These are phyloP conservation scores for Drosophila persimilis DNA, from an alignment of 1,140 invertebrate species.

Conservation along the genomic window DNA sequence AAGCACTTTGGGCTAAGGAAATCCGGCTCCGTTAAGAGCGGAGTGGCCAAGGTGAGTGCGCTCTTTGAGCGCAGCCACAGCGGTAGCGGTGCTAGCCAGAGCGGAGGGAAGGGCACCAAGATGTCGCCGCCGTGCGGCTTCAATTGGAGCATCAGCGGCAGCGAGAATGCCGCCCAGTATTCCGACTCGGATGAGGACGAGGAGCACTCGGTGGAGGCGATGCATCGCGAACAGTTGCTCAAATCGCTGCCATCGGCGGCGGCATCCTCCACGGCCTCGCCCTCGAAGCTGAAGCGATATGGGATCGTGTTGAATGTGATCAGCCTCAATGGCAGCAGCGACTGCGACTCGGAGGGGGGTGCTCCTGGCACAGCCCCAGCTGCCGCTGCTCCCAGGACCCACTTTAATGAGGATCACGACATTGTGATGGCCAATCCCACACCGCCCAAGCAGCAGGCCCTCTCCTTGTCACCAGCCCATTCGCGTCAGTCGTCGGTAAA, in stretches of 20 bases:
- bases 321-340: conserved; percentile 59
- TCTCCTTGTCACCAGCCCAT: conserved; percentile 43
- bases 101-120: conserved; percentile 35
- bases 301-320: conserved; percentile 80
- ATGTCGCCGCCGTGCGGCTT: conserved; percentile 81
- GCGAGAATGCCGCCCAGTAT: conserved; percentile 51
- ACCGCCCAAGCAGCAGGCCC: conserved; percentile 65
- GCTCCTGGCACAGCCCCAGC: neutral
- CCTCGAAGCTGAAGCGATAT: conserved; percentile 74
- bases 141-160: conserved; percentile 78
- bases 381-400: conserved; percentile 55
- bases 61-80: conserved; percentile 59
- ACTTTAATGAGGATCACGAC: conserved; percentile 76
- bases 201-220: conserved; percentile 45
- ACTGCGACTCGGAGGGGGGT: conserved; percentile 1
- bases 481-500: conserved; percentile 1
- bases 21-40: conserved; percentile 57
- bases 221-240: conserved; percentile 53
- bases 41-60: conserved; percentile 64
- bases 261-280: conserved; percentile 16
- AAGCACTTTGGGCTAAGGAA: conserved; percentile 46
- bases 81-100: no score
- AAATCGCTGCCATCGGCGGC: conserved; percentile 37
- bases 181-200: conserved; percentile 71
- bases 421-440: conserved; percentile 70